A percentile compares a stretch with the other conserved stretches of the same genome.
phyloP scores from a whole-genome alignment of 2,113 vertebrate species.

The Lepisosteus osseus region DNA sequence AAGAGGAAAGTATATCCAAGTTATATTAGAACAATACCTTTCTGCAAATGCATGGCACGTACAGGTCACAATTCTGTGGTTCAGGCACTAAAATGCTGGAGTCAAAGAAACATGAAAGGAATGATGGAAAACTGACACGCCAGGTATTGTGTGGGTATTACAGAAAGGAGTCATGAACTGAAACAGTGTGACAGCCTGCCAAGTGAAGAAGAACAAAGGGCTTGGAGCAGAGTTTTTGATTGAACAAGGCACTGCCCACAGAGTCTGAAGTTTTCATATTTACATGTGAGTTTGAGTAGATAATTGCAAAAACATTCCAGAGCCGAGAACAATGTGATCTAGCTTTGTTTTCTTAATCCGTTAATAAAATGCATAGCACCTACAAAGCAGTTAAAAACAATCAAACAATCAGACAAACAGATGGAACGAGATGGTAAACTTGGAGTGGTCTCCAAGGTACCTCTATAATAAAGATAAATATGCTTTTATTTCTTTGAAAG shows the following conservation, averaged over 20 bases:
- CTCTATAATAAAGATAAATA: no score
- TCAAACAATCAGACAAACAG: no score
- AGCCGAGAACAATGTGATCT: constrained; percentile 46
- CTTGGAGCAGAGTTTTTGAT: constrained; percentile 34
- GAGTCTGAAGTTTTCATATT: constrained; percentile 60
- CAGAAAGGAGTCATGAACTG: constrained; percentile 53
- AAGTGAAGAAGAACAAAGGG: constrained; percentile 33
- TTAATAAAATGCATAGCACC: constrained; percentile 14
- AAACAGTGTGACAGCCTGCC: constrained; percentile 51
- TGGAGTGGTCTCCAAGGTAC: background rate
- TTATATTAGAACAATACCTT: constrained; percentile 26
- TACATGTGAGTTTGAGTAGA: constrained; percentile 58
- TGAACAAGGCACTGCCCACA: constrained; percentile 19
- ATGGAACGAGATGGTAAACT: no score
- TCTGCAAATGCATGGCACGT: constrained; percentile 23
- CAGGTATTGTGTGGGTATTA: constrained; percentile 58
- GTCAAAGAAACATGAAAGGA: constrained; percentile 31
- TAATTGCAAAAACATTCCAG: constrained; percentile 66
- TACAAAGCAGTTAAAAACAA: background rate
- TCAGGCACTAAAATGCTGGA: background rate
- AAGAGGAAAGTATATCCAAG: background rate
- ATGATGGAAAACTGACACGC: constrained; percentile 64
- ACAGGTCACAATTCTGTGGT: constrained; percentile 12
- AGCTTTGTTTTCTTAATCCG: constrained; percentile 46
- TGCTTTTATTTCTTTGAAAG: no score